Percentiles rank a stretch among this genome's conserved stretches.
phyloP scores from a whole-genome alignment of 2,113 vertebrate species.

The Lophotis ruficrista region DNA sequence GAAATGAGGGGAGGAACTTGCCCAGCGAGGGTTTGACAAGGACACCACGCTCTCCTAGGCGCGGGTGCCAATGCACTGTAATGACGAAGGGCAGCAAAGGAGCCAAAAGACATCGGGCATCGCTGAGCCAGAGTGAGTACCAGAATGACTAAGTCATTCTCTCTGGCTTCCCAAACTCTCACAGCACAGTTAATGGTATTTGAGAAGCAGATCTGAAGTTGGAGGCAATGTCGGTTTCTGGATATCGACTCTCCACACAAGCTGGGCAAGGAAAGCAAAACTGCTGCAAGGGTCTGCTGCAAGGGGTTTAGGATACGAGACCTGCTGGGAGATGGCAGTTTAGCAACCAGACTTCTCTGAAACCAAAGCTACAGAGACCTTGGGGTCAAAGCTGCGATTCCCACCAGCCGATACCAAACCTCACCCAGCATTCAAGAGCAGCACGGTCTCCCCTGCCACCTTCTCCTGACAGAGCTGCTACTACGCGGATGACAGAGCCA shows the following conservation, averaged over 20 bases:
- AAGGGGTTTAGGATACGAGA: background rate
- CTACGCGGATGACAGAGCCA: background rate
- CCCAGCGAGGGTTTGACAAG: background rate
- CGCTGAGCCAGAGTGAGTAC: background rate
- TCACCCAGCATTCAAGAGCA: rapidly evolving
- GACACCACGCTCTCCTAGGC: rapidly evolving
- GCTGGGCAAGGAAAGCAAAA: background rate
- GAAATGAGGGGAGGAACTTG: background rate
- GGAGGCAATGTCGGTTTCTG: background rate
- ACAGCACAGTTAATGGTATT: background rate
- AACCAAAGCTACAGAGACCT: background rate
- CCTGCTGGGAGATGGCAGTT: background rate
- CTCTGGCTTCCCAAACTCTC: background rate
- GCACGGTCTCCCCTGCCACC: background rate
- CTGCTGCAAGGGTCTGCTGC: background rate
- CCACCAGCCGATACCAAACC: background rate
- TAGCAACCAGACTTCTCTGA: background rate
- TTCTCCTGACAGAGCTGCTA: background rate
- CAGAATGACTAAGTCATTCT: background rate
- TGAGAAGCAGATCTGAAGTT: background rate
- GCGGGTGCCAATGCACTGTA: background rate
- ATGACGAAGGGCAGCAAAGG: background rate
- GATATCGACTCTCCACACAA: background rate
- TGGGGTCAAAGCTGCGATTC: background rate
- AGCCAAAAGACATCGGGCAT: background rate